These are phyloP conservation scores for Procambarus virginalis DNA, from an alignment of 1,140 invertebrate species.

Conservation along the genomic window DNA sequence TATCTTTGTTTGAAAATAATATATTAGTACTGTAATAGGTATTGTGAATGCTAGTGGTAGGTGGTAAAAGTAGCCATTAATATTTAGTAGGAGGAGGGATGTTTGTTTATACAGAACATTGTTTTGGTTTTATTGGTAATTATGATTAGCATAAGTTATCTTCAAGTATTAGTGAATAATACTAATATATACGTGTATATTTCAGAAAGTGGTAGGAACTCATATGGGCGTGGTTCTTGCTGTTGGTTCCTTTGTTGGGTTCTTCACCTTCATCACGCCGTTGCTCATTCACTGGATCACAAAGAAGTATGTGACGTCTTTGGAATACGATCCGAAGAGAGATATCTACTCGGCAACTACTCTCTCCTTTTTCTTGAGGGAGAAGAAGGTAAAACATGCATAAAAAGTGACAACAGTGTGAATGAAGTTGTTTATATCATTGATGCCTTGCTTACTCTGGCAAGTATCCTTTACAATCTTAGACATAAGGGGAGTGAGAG, in stretches of 20 bases:
- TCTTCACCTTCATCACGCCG: constrained; percentile 89
- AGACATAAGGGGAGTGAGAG: too few species aligned
- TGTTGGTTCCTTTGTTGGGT: constrained; percentile 80
- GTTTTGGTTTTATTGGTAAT: too few species aligned
- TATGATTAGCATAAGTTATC: too few species aligned
- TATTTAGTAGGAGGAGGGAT: too few species aligned
- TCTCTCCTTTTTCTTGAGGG: constrained; percentile 80
- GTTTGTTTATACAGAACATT: too few species aligned
- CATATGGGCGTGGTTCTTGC: constrained; percentile 78
- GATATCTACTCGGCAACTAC: constrained; percentile 83
- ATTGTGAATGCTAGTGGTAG: too few species aligned
- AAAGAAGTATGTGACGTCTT: constrained; percentile 87
- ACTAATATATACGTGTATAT: too few species aligned
- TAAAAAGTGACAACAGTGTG: neutral
- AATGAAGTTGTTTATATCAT: neutral
- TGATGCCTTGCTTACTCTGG: too few species aligned
- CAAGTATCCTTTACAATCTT: too few species aligned
- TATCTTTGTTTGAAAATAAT: too few species aligned
- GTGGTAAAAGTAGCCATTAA: too few species aligned
- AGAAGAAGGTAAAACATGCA: constrained; percentile 78
- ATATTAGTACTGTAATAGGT: too few species aligned
- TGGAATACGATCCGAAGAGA: constrained; percentile 81
- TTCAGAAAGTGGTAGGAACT: constrained; percentile 71
- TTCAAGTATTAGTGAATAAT: neutral
- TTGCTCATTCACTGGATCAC: constrained; percentile 86